phyloP scores from a whole-genome alignment of 2,797 vertebrate species.

The Florisuga fusca region DNA sequence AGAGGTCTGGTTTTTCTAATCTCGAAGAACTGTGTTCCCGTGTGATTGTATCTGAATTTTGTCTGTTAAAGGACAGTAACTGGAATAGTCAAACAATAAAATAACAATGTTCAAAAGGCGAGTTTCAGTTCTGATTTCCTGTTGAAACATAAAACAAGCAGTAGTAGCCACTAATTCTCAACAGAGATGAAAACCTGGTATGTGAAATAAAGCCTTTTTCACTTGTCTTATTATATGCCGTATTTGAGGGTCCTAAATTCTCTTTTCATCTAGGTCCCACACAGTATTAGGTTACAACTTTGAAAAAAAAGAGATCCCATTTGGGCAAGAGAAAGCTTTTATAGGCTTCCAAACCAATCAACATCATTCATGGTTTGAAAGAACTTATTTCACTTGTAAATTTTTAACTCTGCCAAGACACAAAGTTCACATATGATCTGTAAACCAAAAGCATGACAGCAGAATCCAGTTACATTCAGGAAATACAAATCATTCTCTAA shows the following conservation, averaged over 20 bases:
- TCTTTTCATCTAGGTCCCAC: neutral
- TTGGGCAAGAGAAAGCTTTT: neutral
- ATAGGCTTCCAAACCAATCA: neutral
- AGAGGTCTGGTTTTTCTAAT: slow-evolving; percentile 95
- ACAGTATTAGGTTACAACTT: neutral
- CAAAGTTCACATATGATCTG: neutral
- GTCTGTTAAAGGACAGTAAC: slow-evolving; percentile 68
- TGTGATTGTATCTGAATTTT: slow-evolving; percentile 94
- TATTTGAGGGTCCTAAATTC: neutral
- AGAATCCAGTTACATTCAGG: neutral
- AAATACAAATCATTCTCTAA: neutral
- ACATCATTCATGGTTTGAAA: neutral
- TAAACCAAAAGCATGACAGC: neutral
- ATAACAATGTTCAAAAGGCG: neutral
- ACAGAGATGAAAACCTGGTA: neutral
- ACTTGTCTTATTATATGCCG: neutral
- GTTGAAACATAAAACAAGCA: neutral
- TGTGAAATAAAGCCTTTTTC: neutral
- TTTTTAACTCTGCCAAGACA: neutral
- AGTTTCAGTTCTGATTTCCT: neutral
- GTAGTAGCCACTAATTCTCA: neutral
- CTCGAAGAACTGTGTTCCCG: slow-evolving; percentile 98
- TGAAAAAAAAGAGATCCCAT: neutral
- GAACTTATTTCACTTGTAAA: neutral
- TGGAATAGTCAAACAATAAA: neutral